Percentiles rank a stretch among this genome's conserved stretches.
Conservation (phyloP, 1,140 invertebrate species). For the Eueides isabella region DNA sequence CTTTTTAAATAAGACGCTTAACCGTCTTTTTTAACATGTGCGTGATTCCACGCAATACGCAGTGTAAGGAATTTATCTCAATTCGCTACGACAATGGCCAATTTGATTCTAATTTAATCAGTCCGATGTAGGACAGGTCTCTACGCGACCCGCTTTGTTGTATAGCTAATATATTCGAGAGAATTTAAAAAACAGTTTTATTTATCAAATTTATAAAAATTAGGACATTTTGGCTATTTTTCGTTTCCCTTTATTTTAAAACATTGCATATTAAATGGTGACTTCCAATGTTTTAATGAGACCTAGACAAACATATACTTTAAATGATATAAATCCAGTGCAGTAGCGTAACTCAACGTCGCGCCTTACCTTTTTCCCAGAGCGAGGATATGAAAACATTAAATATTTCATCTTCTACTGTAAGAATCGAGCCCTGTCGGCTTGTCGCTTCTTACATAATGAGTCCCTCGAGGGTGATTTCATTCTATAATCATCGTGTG, state of each 20-base stretch:
- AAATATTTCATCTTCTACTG: no score
- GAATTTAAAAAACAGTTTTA: not conserved
- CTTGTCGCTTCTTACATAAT: not conserved
- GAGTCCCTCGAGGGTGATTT: not conserved
- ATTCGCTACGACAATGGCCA: not conserved
- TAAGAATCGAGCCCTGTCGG: no score
- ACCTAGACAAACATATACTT: no score
- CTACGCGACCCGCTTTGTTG: not conserved
- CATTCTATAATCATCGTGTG: not conserved
- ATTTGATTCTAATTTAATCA: constrained; percentile 12
- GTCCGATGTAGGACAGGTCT: not conserved
- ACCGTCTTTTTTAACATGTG: not conserved
- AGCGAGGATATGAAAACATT: no score
- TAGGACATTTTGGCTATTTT: no score
- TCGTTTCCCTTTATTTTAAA: no score
- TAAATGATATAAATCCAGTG: no score
- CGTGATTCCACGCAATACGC: not conserved
- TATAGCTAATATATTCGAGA: not conserved
- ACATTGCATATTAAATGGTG: no score
- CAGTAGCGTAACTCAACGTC: no score
- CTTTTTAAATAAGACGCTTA: not conserved
- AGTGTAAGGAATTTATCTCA: not conserved
- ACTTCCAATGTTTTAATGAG: no score
- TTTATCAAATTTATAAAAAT: not conserved
- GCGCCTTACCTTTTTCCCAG: no score